Evolutionary conservation across 1,140 invertebrate genomes (phyloP).

Genomic region (Trichogramma pretiosum): DNA sequence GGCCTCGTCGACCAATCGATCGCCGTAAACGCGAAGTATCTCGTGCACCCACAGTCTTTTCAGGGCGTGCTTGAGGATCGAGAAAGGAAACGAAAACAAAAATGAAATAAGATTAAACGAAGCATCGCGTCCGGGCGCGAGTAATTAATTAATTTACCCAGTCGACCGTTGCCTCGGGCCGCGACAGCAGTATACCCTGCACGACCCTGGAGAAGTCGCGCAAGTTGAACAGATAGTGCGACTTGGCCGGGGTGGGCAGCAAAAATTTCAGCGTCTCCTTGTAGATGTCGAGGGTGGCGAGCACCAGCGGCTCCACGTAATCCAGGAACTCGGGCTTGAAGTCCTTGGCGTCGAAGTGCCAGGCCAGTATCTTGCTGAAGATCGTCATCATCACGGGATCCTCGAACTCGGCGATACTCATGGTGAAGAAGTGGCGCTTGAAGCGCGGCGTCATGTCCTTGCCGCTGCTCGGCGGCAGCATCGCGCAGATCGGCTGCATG

Average conservation of each 20-base stretch:
- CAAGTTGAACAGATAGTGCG: conserved; percentile 82
- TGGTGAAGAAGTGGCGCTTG: conserved; percentile 82
- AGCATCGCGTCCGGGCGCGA: too few relatives aligned
- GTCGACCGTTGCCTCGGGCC: conserved; percentile 17
- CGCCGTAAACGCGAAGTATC: conserved; percentile 71
- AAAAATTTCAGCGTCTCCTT: conserved; percentile 59
- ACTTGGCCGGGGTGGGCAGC: conserved; percentile 77
- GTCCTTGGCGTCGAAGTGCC: conserved; percentile 83
- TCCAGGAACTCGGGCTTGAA: conserved; percentile 86
- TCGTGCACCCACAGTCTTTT: conserved; percentile 78
- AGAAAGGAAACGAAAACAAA: not conserved
- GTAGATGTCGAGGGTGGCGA: conserved; percentile 71
- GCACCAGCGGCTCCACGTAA: too few relatives aligned
- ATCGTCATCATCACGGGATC: conserved; percentile 79
- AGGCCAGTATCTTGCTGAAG: conserved; percentile 82
- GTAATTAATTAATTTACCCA: not conserved
- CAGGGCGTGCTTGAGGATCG: conserved; percentile 53
- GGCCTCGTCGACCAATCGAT: conserved; percentile 64
- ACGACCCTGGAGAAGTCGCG: conserved; percentile 79
- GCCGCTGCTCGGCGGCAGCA: conserved; percentile 78
- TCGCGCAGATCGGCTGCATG: conserved; percentile 77
- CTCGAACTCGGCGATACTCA: conserved; percentile 86
- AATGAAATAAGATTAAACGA: too few relatives aligned
- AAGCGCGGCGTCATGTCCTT: conserved; percentile 81
- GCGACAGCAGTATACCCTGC: conserved; percentile 49